phyloP scores from a whole-genome alignment of 1,140 invertebrate species.

The Ruditapes philippinarum region DNA sequence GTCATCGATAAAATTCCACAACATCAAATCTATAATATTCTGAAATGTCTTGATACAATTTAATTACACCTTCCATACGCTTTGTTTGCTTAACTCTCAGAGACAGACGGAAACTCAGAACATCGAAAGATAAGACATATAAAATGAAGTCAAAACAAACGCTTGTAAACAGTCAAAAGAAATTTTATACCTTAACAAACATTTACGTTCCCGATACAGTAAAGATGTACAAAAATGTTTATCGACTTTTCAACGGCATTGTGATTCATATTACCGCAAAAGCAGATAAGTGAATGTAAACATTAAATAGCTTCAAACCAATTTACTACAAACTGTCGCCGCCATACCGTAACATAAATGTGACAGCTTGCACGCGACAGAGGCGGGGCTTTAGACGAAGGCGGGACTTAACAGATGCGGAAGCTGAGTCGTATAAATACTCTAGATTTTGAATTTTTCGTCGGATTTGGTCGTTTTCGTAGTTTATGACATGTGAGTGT shows the following conservation, averaged over 20 bases:
- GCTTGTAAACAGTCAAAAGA: constrained; percentile 10
- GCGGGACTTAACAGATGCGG: constrained; percentile 36
- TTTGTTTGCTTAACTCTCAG: constrained; percentile 46
- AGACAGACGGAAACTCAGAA: constrained; percentile 19
- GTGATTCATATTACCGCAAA: constrained; percentile 42
- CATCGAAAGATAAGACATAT: constrained; percentile 48
- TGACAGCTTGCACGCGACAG: constrained; percentile 66
- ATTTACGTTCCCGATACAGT: constrained; percentile 26
- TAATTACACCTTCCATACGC: constrained; percentile 51
- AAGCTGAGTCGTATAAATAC: constrained; percentile 61
- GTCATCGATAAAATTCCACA: constrained; percentile 51
- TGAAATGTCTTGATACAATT: constrained; percentile 60
- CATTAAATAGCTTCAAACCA: constrained; percentile 51
- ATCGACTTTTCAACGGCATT: constrained; percentile 37
- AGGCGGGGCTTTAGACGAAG: constrained; percentile 41
- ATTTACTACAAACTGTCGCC: constrained; percentile 17
- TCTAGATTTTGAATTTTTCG: constrained; percentile 51
- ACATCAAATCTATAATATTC: constrained; percentile 49
- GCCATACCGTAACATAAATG: constrained; percentile 23
- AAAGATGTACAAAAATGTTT: constrained; percentile 57
- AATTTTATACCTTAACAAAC: constrained; percentile 44
- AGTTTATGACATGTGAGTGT: background rate
- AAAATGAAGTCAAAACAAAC: constrained; percentile 45
- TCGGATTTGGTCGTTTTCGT: constrained; percentile 73
- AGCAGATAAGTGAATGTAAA: constrained; percentile 48